Evolutionary conservation across 2,113 vertebrate genomes (phyloP).

Genomic region (Bubo blakistoni): DNA sequence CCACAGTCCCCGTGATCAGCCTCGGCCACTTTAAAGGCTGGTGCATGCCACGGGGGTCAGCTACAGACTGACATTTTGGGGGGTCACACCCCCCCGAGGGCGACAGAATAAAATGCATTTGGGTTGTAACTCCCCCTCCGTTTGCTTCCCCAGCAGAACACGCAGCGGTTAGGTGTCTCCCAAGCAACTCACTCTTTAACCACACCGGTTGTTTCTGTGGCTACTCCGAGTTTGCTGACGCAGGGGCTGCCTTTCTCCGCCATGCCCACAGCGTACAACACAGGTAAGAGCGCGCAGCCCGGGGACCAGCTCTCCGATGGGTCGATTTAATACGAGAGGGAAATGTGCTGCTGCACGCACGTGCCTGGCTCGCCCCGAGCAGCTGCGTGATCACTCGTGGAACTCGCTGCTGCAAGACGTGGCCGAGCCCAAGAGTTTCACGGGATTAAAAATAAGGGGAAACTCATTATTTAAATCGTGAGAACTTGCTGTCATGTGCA

Average conservation of each 20-base stretch:
- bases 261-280: conserved; percentile 82
- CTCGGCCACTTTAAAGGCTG: background rate
- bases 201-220: conserved; percentile 78
- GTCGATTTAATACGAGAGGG: accelerated
- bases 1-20: accelerated
- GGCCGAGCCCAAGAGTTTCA: background rate
- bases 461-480: background rate
- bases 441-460: background rate
- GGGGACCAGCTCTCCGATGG: accelerated
- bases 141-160: conserved; percentile 80
- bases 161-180: conserved; percentile 86
- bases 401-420: accelerated
- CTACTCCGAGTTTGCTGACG: conserved; percentile 79
- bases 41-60: background rate
- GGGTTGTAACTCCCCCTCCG: background rate
- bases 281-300: conserved; percentile 62
- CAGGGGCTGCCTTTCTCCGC: conserved; percentile 82
- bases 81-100: accelerated
- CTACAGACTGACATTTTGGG: background rate
- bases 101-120: accelerated
- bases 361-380: accelerated
- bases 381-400: accelerated
- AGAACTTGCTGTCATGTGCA: accelerated
- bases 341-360: no score
- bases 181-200: conserved; percentile 79